Conservation (phyloP, 2,888 invertebrate species). For the Automeris io region DNA sequence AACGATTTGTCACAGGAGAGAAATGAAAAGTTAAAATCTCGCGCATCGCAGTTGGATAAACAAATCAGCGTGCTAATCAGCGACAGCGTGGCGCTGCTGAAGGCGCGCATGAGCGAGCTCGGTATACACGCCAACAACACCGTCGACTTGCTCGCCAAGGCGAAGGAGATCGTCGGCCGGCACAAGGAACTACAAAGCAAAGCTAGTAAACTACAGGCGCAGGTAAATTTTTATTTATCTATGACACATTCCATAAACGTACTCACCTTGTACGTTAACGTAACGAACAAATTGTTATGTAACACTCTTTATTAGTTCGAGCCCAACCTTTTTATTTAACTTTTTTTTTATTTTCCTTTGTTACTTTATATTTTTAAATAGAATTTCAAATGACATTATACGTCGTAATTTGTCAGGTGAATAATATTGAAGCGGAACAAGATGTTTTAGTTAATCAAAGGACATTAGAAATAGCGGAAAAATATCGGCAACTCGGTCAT, state of each 20-base stretch:
- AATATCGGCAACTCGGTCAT: conserved; percentile 77
- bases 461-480: conserved; percentile 86
- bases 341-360: neutral
- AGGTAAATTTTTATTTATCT: conserved; percentile 70
- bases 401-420: conserved; percentile 54
- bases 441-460: conserved; percentile 82
- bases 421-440: conserved; percentile 86
- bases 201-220: conserved; percentile 89
- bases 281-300: neutral
- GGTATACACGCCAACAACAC: conserved; percentile 92
- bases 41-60: conserved; percentile 93
- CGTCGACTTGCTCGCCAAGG: conserved; percentile 89
- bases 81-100: conserved; percentile 92
- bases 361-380: neutral
- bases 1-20: conserved; percentile 74
- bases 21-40: conserved; percentile 87
- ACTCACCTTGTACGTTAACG: neutral
- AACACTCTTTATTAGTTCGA: neutral
- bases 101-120: conserved; percentile 93
- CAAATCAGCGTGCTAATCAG: conserved; percentile 94
- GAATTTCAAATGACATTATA: neutral
- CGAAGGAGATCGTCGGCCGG: conserved; percentile 93
- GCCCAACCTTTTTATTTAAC: neutral
- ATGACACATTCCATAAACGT: neutral
- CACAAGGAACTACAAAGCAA: conserved; percentile 95